phyloP scores from a whole-genome alignment of 2,113 vertebrate species.

The Gallinago paraguaiae region DNA sequence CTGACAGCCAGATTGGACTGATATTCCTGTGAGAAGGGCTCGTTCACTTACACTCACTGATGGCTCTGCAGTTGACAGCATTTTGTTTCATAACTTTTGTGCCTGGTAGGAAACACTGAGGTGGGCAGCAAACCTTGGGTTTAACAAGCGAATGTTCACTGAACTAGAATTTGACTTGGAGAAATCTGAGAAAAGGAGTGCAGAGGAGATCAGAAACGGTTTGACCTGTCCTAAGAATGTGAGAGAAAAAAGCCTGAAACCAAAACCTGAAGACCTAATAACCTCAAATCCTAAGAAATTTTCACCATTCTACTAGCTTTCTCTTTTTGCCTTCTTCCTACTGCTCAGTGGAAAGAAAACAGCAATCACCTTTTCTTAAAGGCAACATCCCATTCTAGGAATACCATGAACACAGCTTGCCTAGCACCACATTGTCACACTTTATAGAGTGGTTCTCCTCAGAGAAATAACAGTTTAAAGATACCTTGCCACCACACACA shows the following conservation, averaged over 20 bases:
- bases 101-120: neutral
- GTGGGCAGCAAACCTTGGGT: neutral
- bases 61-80: neutral
- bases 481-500: conserved; percentile 28
- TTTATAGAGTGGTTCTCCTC: neutral
- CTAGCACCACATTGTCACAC: neutral
- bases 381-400: neutral
- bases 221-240: neutral
- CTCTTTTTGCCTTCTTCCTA: neutral
- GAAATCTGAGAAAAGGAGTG: neutral
- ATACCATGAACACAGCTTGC: neutral
- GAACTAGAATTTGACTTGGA: neutral
- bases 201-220: neutral
- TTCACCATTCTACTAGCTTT: neutral
- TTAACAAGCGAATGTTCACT: neutral
- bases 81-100: neutral
- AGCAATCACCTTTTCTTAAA: neutral
- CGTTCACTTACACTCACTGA: neutral
- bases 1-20: neutral
- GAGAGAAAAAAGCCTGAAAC: neutral
- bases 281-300: neutral
- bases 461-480: conserved; percentile 39
- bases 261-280: neutral
- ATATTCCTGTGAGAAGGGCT: neutral
- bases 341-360: neutral